phyloP scores from a whole-genome alignment of 2,888 invertebrate genomes.

The Chymomyza fuscimana region DNA sequence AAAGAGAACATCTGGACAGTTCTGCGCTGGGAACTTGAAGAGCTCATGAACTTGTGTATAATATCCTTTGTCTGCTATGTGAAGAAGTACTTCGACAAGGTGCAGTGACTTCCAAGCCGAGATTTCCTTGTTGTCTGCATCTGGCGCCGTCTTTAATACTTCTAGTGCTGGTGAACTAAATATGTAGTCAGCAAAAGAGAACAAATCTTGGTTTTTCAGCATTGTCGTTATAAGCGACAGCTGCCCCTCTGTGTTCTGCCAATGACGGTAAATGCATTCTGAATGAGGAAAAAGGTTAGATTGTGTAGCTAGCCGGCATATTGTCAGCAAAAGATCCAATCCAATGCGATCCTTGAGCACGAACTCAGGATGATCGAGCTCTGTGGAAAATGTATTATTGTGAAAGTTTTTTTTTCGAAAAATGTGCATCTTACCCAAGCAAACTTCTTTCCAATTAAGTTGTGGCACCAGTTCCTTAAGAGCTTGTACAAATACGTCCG shows the following conservation, averaged over 20 bases:
- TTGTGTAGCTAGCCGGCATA: constrained; percentile 89
- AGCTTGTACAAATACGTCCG: constrained; percentile 95
- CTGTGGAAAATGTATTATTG: constrained; percentile 34
- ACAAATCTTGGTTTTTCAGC: constrained; percentile 94
- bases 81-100: constrained; percentile 92
- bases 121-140: constrained; percentile 95
- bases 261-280: constrained; percentile 92
- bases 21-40: constrained; percentile 94
- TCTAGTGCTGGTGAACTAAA: constrained; percentile 93
- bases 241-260: constrained; percentile 96
- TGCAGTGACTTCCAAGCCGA: constrained; percentile 96
- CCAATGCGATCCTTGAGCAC: constrained; percentile 92
- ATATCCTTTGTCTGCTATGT: constrained; percentile 92
- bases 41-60: constrained; percentile 89
- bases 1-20: constrained; percentile 96
- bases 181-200: constrained; percentile 95
- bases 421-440: constrained; percentile 83
- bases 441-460: constrained; percentile 95
- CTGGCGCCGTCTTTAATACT: constrained; percentile 95
- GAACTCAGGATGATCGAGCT: constrained; percentile 93
- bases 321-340: constrained; percentile 89
- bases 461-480: constrained; percentile 92
- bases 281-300: constrained; percentile 89
- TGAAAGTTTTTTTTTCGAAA: not conserved
- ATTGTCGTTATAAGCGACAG: constrained; percentile 92